Evolutionary conservation across 2,797 vertebrate species (phyloP).

Genomic region (Benthosema pterotum): DNA sequence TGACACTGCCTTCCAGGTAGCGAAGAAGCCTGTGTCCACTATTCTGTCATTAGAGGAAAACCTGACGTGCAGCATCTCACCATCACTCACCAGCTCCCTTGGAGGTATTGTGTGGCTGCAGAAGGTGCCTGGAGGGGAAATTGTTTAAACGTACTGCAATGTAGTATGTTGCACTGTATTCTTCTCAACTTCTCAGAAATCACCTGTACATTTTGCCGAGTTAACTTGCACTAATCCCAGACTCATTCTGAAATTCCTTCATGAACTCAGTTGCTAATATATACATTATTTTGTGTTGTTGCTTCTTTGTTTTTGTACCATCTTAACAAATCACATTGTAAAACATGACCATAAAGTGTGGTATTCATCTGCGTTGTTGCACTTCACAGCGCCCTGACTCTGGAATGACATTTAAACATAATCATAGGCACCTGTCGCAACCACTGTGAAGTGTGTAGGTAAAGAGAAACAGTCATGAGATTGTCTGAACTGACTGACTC

Average conservation of each 20-base stretch:
- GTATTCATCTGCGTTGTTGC: not conserved
- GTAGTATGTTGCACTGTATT: too few relatives aligned
- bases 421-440: not conserved
- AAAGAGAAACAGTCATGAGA: not conserved
- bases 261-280: too few relatives aligned
- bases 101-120: conserved; percentile 69
- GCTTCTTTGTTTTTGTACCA: too few relatives aligned
- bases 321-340: too few relatives aligned
- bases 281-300: too few relatives aligned
- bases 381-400: not conserved
- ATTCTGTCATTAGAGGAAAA: conserved; percentile 79
- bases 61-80: conserved; percentile 65
- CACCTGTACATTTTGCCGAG: not conserved
- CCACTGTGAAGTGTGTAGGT: not conserved
- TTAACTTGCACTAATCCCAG: too few relatives aligned
- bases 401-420: conserved; percentile 8
- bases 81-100: conserved; percentile 72
- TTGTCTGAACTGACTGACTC: not conserved
- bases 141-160: conserved; percentile 6
- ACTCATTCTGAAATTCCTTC: too few relatives aligned
- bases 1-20: conserved; percentile 74
- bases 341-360: too few relatives aligned
- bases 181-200: not conserved
- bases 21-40: conserved; percentile 80
- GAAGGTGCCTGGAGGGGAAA: conserved; percentile 69